Evolutionary conservation across 2,113 vertebrate species (phyloP), one percentile per base, ranked within the genome.

Genomic region (Crotalus helleri): DNA sequence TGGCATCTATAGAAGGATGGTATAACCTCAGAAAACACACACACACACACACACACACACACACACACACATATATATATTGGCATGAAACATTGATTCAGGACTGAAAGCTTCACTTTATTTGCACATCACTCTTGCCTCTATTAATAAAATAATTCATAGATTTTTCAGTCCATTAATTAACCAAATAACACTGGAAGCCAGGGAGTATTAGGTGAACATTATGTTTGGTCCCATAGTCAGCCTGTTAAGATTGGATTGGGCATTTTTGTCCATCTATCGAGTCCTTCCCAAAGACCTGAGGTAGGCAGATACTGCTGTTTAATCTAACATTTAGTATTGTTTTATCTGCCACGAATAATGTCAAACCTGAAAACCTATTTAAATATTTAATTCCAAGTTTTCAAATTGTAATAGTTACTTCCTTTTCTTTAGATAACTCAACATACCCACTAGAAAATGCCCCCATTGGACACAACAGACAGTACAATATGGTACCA

Each of bases 381-480:
- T 33, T 21, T 23, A 58, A 26, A 15, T 53, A 12, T 23, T 26
- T 86, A 53, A 86, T 26, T 39, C 1, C 46, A 90, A 53, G 29
- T 39, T 49, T 0, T 29, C 64, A 33, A n/a, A 93, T 57, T 51
- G 93, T 91, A 97, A n/a, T 39, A 81, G 24, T 39, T 81, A 13
- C 9, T 29, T 92, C 96, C 54, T 92, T 97, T 95, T 91, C 96
- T 97, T 95, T 96, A 99, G 99, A 98, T 95, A 94, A 96, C 8
- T 97, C 98, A 9, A 96, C 97, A 57, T 99, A 98, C 91, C 99
- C 99, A 23, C 57, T 98, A 94, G 98, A 99, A 96, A 99, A 99
- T n/a, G 98, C 99, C 21, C 99, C 99, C 29, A 99, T 99, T 59
- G 99, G 99, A 92, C 99, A 99, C 93, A 99, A 99, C 92, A 96